These are phyloP conservation scores for Turnix velox DNA, from an alignment of 2,113 vertebrate species.

Conservation along the genomic window DNA sequence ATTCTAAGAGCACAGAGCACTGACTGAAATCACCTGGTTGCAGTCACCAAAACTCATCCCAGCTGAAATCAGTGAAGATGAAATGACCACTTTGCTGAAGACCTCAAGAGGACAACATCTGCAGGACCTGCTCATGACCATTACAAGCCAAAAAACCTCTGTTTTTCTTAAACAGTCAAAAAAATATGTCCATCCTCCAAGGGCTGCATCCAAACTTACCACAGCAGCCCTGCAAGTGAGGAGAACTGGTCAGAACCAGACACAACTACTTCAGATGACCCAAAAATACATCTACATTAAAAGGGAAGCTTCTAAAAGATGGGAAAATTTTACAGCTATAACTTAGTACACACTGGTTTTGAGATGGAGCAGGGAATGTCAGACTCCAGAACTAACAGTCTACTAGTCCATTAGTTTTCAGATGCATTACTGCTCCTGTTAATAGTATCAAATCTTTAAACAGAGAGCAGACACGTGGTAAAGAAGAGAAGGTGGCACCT, in stretches of 20 bases:
- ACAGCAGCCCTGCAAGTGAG: background rate
- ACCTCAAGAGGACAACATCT: background rate
- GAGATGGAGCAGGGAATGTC: background rate
- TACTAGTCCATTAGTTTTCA: background rate
- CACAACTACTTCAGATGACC: background rate
- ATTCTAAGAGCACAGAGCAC: too few species aligned
- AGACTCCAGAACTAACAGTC: background rate
- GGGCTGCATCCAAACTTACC: background rate
- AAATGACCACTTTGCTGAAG: background rate
- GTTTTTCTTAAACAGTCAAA: background rate
- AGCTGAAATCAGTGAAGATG: background rate
- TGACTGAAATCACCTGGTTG: background rate
- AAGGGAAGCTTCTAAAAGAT: background rate
- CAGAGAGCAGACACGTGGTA: background rate
- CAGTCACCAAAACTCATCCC: background rate
- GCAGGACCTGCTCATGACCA: background rate
- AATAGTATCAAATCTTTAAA: background rate
- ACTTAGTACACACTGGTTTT: background rate
- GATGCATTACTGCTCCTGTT: background rate
- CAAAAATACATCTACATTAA: background rate
- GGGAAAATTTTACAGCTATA: background rate
- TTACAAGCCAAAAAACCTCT: background rate
- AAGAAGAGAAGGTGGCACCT: background rate
- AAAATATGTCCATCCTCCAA: background rate
- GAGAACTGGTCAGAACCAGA: rapidly evolving